Percentiles rank a stretch among this genome's conserved stretches.
These are phyloP conservation scores for Spicauda simplicius DNA, from an alignment of 2,888 invertebrate genomes.

Conservation along the genomic window DNA sequence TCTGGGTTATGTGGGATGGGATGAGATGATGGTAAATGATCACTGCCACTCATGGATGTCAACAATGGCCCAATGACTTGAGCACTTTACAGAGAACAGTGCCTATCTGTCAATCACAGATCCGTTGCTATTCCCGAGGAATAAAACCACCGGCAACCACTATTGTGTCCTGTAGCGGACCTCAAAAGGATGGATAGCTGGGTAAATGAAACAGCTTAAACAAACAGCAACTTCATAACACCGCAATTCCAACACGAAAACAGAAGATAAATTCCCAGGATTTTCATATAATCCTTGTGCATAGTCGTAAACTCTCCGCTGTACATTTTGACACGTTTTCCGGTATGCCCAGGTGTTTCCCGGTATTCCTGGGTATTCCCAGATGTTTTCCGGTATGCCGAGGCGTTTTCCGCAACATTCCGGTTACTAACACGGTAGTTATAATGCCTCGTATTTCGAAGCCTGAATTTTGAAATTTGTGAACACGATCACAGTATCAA, in stretches of 20 bases:
- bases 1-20: no score
- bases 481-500: neutral
- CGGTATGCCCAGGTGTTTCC: conserved; percentile 23
- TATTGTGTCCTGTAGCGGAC: no score
- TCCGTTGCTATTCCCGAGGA: no score
- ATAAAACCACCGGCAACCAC: no score
- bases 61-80: no score
- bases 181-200: no score
- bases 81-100: no score
- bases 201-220: neutral
- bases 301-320: conserved; percentile 5
- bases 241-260: neutral
- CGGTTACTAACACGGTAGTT: neutral
- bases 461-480: neutral
- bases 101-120: no score
- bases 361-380: conserved; percentile 1
- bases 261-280: neutral
- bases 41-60: no score
- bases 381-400: conserved; percentile 1
- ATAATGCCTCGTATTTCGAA: neutral
- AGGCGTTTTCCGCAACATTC: neutral
- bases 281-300: conserved; percentile 9
- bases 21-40: no score
- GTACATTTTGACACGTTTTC: conserved; percentile 21
- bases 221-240: neutral